A percentile compares a stretch with the other conserved stretches of the same genome.
These are phyloP conservation scores for Carapus acus DNA, from an alignment of 2,797 vertebrate species.

Conservation along the genomic window DNA sequence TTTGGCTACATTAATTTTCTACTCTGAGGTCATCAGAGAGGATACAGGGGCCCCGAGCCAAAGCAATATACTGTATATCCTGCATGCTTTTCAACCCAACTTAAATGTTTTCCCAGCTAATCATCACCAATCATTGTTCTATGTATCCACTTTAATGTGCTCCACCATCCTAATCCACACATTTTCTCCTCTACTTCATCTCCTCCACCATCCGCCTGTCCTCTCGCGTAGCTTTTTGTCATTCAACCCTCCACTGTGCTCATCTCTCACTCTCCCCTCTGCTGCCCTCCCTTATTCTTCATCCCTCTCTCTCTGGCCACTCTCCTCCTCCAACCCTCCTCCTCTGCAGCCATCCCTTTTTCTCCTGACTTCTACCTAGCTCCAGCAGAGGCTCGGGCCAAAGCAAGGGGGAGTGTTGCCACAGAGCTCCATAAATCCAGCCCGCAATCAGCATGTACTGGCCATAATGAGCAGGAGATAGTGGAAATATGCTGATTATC, in stretches of 20 bases:
- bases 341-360: slow-evolving; percentile 11
- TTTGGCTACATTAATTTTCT: no score
- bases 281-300: slow-evolving; percentile 11
- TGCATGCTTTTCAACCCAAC: no score
- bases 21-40: no score
- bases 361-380: slow-evolving; percentile 17
- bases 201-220: background rate
- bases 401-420: slow-evolving; percentile 45
- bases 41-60: no score
- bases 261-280: background rate
- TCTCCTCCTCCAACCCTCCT: slow-evolving; percentile 12
- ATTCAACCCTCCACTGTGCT: background rate
- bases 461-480: slow-evolving; percentile 65
- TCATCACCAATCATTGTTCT: background rate
- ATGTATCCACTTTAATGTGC: background rate
- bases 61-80: no score
- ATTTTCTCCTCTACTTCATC: no score
- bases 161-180: background rate
- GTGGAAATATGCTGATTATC: slow-evolving; percentile 62
- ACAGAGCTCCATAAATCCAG: slow-evolving; percentile 65
- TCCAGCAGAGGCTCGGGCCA: slow-evolving; percentile 40
- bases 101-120: background rate
- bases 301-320: slow-evolving; percentile 6
- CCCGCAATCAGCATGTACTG: slow-evolving; percentile 45
- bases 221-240: background rate